Percentiles rank a stretch among this genome's conserved stretches.
These are phyloP conservation scores for Gymnodraco acuticeps DNA, from an alignment of 2,797 vertebrate species.

Conservation along the genomic window DNA sequence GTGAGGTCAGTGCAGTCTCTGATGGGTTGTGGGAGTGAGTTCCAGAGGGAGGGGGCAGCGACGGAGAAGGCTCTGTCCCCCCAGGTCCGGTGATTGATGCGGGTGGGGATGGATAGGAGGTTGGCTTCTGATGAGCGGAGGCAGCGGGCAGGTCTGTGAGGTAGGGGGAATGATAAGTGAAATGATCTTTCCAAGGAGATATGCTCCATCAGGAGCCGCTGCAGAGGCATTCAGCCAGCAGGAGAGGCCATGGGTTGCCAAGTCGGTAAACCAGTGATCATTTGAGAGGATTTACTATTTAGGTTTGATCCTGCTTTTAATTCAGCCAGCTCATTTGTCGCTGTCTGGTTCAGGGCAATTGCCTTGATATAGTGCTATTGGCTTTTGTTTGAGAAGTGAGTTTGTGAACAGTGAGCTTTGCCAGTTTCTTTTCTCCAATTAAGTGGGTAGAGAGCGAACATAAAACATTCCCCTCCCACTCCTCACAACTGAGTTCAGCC, in stretches of 20 bases:
- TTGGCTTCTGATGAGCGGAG: no score
- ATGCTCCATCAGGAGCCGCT: slow-evolving; percentile 6
- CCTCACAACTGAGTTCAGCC: slow-evolving; percentile 7
- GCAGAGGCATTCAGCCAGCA: slow-evolving; percentile 26
- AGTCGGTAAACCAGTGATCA: slow-evolving; percentile 55
- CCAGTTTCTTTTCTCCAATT: slow-evolving; percentile 38
- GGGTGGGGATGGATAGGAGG: no score
- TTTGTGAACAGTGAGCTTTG: slow-evolving; percentile 10
- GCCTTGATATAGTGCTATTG: slow-evolving; percentile 36
- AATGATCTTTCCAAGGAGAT: slow-evolving; percentile 14
- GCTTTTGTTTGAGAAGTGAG: slow-evolving; percentile 20
- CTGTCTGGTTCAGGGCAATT: slow-evolving; percentile 37
- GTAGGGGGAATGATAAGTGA: neutral
- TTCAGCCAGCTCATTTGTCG: slow-evolving; percentile 54
- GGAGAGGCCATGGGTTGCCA: slow-evolving; percentile 18
- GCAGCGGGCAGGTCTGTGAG: no score
- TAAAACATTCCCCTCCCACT: slow-evolving; percentile 27
- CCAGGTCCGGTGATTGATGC: no score
- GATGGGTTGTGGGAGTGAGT: no score
- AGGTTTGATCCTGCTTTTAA: slow-evolving; percentile 44
- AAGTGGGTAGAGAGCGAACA: slow-evolving; percentile 21
- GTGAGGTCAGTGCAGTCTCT: no score
- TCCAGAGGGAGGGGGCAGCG: no score
- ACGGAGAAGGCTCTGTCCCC: no score
- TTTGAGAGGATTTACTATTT: slow-evolving; percentile 57